Evolutionary conservation across 2,113 vertebrate genomes (phyloP).

Genomic region (Sarotherodon lohbergeri): DNA sequence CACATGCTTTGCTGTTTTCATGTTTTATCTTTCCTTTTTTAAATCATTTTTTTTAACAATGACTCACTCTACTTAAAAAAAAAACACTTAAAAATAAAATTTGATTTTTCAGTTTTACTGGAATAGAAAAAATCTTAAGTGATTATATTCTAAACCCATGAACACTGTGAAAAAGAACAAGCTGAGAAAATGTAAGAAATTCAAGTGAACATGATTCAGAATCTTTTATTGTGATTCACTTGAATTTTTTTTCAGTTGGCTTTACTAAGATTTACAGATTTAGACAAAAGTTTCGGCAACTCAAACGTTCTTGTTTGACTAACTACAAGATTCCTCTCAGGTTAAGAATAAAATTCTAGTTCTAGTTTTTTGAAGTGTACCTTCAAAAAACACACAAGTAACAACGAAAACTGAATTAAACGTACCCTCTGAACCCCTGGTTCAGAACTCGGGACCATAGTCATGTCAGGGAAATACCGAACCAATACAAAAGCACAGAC

Average conservation of each 20-base stretch:
- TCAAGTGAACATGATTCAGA: neutral
- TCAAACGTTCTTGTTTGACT: neutral
- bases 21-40: neutral
- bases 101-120: neutral
- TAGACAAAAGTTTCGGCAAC: neutral
- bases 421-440: accelerated
- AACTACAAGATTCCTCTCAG: neutral
- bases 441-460: neutral
- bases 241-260: accelerated
- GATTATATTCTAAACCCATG: neutral
- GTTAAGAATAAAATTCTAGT: neutral
- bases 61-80: neutral
- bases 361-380: neutral
- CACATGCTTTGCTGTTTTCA: neutral
- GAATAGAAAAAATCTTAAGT: neutral
- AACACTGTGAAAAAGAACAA: neutral
- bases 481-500: neutral
- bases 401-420: neutral
- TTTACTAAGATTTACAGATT: neutral
- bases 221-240: neutral
- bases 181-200: neutral
- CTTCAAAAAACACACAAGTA: neutral
- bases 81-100: neutral
- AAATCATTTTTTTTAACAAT: neutral
- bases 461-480: neutral